These are phyloP conservation scores for Morone saxatilis DNA, from an alignment of 2,113 vertebrate genomes.

Conservation along the genomic window DNA sequence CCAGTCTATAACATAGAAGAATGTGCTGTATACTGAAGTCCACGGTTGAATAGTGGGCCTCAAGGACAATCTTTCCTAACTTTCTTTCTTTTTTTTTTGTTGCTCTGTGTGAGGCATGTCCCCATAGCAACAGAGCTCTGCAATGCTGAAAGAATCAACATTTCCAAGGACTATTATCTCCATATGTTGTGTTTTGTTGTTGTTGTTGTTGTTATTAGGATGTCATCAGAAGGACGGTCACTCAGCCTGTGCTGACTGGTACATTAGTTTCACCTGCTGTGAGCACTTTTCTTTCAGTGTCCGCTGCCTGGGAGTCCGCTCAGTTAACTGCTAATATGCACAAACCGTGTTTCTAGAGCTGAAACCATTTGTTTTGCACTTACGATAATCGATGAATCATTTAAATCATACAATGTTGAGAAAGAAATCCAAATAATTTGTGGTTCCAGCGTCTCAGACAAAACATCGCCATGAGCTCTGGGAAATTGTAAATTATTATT, in stretches of 20 bases:
- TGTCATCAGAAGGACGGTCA: constrained; percentile 25
- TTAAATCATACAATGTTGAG: not conserved
- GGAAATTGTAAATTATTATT: not conserved
- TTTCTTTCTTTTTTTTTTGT: constrained; percentile 47
- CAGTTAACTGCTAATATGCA: not conserved
- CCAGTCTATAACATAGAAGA: constrained; percentile 29
- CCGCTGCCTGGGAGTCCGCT: no score
- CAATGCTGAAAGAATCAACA: constrained; percentile 57
- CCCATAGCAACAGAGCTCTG: constrained; percentile 77
- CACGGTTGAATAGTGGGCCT: constrained; percentile 58
- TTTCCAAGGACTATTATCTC: constrained; percentile 46
- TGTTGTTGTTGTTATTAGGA: constrained; percentile 40
- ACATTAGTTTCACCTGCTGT: constrained; percentile 25
- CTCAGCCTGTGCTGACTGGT: constrained; percentile 12
- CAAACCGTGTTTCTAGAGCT: not conserved
- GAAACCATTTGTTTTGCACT: not conserved
- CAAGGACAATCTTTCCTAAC: constrained; percentile 76
- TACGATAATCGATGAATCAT: not conserved
- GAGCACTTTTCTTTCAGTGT: not conserved
- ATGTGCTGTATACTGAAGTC: constrained; percentile 26
- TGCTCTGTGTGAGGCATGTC: constrained; percentile 56
- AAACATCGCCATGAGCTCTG: not conserved
- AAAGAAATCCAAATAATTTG: not conserved
- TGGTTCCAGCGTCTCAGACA: no score
- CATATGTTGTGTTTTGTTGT: constrained; percentile 38